Percentiles rank a stretch among this genome's conserved stretches.
Conservation (phyloP, 2,113 vertebrate species). For the Eidolon helvum region DNA sequence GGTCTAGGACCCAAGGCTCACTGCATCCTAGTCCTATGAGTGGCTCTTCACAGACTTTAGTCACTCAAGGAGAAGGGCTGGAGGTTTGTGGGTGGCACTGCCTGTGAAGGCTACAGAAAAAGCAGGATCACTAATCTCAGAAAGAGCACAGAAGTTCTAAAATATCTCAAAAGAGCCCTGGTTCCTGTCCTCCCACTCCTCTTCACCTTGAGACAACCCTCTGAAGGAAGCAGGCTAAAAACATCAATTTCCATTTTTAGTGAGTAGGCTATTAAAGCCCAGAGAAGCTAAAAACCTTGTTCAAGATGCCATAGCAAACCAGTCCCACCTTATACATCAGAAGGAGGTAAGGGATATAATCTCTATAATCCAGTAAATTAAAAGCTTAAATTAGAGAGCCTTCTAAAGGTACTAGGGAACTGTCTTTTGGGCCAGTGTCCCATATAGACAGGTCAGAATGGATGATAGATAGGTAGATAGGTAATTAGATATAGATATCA, state of each 20-base stretch:
- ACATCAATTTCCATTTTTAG: conserved; percentile 46
- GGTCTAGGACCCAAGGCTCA: not conserved
- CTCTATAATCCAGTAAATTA: conserved; percentile 13
- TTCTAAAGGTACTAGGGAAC: conserved; percentile 30
- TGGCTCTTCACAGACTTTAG: not conserved
- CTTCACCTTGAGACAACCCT: conserved; percentile 15
- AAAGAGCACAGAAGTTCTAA: not conserved
- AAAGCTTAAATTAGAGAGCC: conserved; percentile 39
- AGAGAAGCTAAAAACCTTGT: conserved; percentile 35
- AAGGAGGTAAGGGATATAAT: not conserved
- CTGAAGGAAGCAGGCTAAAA: not conserved
- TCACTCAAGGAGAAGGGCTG: not conserved
- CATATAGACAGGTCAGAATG: conserved; percentile 17
- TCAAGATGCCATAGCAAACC: not conserved
- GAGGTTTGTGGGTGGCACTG: not conserved
- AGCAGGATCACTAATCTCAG: conserved; percentile 26
- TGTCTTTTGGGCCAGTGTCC: not conserved
- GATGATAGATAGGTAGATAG: not conserved
- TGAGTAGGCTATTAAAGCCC: not conserved
- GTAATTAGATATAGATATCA: not conserved
- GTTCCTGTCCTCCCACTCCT: not conserved
- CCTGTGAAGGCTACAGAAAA: conserved; percentile 6
- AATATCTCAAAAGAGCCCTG: conserved; percentile 17
- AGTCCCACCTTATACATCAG: not conserved
- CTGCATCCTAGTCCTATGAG: not conserved